Percentiles rank a stretch among this genome's conserved stretches.
These are phyloP conservation scores for human DNA, from an alignment of 2,113 vertebrate species.

Conservation along the genomic window GRCh38 chr4:61678501-61679000, in stretches of 20 bases:
- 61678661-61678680: neutral
- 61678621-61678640: neutral
- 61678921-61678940: neutral
- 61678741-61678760: neutral
- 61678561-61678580: neutral
- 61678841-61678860: neutral
- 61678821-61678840: slow-evolving; percentile 1
- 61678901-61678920: neutral
- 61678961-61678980: neutral
- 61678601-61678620: neutral
- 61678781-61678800: neutral
- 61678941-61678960: neutral
- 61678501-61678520: slow-evolving; percentile 45
- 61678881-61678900: neutral
- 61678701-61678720: slow-evolving; percentile 47
- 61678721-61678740: slow-evolving; percentile 50
- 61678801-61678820: neutral
- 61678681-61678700: slow-evolving; percentile 24
- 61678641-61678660: neutral
- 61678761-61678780: neutral
- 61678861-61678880: neutral
- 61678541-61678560: neutral
- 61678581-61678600: neutral
- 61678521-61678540: slow-evolving; percentile 31
- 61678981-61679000: neutral